These are phyloP conservation scores for Tretioscincus oriximinensis DNA, from an alignment of 2,113 vertebrate species.

Conservation along the genomic window DNA sequence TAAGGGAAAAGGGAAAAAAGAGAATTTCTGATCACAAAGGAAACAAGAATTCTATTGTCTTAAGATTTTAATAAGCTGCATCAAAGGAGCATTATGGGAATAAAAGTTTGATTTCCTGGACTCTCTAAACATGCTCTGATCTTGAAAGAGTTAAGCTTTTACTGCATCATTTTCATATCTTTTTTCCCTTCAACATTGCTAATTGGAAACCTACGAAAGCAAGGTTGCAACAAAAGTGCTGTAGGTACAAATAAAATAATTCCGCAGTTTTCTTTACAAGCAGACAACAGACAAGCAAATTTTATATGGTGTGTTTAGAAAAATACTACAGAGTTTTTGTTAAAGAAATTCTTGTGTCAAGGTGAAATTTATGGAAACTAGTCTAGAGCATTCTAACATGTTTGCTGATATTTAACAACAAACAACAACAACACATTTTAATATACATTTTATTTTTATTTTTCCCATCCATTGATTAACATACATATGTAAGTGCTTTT, in stretches of 20 bases:
- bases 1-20: constrained; percentile 15
- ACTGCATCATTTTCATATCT: background rate
- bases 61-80: constrained; percentile 24
- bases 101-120: constrained; percentile 23
- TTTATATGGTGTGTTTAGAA: background rate
- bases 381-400: background rate
- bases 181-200: background rate
- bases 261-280: background rate
- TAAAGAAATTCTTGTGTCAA: constrained; percentile 5
- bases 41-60: constrained; percentile 31
- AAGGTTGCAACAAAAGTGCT: background rate
- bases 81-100: background rate
- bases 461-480: no score
- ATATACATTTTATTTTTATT: no score
- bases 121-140: constrained; percentile 1
- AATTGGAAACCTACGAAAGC: background rate
- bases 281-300: background rate
- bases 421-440: no score
- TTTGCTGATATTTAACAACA: no score
- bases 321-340: background rate
- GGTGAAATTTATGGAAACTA: background rate
- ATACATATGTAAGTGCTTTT: no score
- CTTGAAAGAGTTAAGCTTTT: background rate
- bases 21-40: constrained; percentile 38
- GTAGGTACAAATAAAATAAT: background rate